A percentile compares a stretch with the other conserved stretches of the same genome.
Evolutionary conservation across 2,113 vertebrate species (phyloP).

Genomic region (Passer montanus): DNA sequence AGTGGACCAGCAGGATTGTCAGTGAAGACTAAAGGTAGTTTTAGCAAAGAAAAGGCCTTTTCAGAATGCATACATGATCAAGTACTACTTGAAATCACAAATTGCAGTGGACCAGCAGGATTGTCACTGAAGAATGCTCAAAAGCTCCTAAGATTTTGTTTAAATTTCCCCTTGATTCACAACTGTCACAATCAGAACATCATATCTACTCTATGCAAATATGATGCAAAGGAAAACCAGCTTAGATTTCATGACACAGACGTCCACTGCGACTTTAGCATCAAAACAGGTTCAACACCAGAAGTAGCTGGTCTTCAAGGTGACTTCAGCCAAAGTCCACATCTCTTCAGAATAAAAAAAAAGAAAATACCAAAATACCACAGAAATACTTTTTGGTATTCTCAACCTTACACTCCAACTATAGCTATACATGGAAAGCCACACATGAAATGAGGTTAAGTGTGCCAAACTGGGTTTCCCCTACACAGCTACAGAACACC

Average conservation of each 20-base stretch:
- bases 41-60: slow-evolving; percentile 3
- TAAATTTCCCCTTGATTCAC: background rate
- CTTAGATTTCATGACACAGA: background rate
- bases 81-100: background rate
- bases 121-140: slow-evolving; percentile 11
- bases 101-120: slow-evolving; percentile 4
- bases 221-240: background rate
- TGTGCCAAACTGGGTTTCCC: background rate
- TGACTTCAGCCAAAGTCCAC: background rate
- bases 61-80: background rate
- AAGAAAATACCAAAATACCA: background rate
- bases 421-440: background rate
- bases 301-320: background rate
- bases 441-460: background rate
- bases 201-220: background rate
- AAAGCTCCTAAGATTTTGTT: slow-evolving; percentile 30
- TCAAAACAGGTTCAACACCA: background rate
- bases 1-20: slow-evolving; percentile 3
- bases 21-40: slow-evolving; percentile 15
- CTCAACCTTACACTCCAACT: background rate
- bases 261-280: background rate
- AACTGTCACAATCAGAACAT: background rate
- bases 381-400: background rate
- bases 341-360: background rate
- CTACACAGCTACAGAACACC: background rate